Evolutionary conservation across 2,113 vertebrate genomes (phyloP), one percentile per base, ranked within the genome.

Genomic region (Lampris megalopsis): DNA sequence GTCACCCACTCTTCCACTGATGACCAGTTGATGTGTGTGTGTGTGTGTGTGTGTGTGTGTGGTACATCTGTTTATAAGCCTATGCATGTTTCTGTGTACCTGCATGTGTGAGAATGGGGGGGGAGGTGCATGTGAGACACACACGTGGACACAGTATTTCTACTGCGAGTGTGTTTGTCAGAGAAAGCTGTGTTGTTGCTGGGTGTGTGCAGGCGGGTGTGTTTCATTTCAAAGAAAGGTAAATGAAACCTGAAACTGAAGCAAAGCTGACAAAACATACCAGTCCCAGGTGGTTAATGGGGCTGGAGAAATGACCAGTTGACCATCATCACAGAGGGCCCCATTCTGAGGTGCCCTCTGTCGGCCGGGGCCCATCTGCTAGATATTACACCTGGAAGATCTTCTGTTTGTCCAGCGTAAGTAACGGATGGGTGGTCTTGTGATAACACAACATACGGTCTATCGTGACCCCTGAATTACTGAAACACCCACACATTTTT

Each of bases 241-340:
- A 79, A 91, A 92, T 91, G 93, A 93, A 94, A 93, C 91, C 89
- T 61, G 88, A 94, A 83, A 88, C 91, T 83, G 6, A 1, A 66
- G 86, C 82, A 88, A 94, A 93, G 92, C 93, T 94, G 94, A 93
- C 93, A 90, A 94, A 94, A 94, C 94, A 94, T 79, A 70, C 63
- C 65, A 48, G 79, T 89, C 88, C 73, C 94, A 95, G 94, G 93
- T 94, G 94, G 90, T 93, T 94, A 94, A 94, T 94, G 88, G 91
- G 76, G 73, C 73, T 66, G 84, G 75, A 91, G 85, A 91, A 93
- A 93, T 92, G 93, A 92, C 92, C 94, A 93, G 87, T 92, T 93
- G 92, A 94, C 93, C 94, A 94, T 79, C 92, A 86, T 87, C 86
- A 81, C 82, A 83, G 87, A 83, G 73, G 73, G 90, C 83, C 90